Evolutionary conservation across 2,888 invertebrate species (phyloP).

Genomic region (Mystacides longicornis): DNA sequence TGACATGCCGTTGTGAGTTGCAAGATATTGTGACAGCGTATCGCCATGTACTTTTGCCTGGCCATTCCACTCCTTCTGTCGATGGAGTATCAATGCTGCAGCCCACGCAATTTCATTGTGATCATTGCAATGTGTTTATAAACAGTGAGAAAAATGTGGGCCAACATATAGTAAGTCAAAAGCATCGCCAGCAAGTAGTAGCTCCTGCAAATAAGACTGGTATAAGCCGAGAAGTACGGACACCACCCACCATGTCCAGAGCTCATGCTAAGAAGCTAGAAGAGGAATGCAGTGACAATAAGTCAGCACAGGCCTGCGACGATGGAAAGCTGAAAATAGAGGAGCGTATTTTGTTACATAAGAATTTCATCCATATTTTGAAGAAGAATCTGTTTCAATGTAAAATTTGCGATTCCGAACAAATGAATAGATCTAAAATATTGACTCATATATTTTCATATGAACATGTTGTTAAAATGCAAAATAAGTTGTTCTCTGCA

Average conservation of each 20-base stretch:
- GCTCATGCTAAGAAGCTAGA: slow-evolving; percentile 9
- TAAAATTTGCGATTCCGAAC: slow-evolving; percentile 8
- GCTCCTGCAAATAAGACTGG: neutral
- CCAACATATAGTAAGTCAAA: slow-evolving; percentile 17
- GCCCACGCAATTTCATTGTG: slow-evolving; percentile 17
- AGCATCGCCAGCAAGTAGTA: slow-evolving; percentile 12
- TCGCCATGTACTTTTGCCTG: slow-evolving; percentile 12
- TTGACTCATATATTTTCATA: slow-evolving; percentile 17
- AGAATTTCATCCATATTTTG: slow-evolving; percentile 10
- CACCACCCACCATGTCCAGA: slow-evolving; percentile 6
- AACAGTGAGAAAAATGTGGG: slow-evolving; percentile 22
- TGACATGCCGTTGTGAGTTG: slow-evolving; percentile 13
- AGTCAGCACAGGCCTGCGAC: neutral
- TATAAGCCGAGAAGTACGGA: neutral
- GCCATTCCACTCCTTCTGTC: slow-evolving; percentile 9
- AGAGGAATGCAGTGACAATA: slow-evolving; percentile 1
- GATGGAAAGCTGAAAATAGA: neutral
- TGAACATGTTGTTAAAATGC: slow-evolving; percentile 12
- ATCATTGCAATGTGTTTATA: slow-evolving; percentile 17
- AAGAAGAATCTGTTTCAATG: slow-evolving; percentile 13
- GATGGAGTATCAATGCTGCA: slow-evolving; percentile 14
- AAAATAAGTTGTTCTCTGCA: neutral
- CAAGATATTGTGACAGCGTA: slow-evolving; percentile 15
- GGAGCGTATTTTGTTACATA: slow-evolving; percentile 11
- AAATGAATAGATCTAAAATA: slow-evolving; percentile 11